Evolutionary conservation across 2,888 invertebrate species (phyloP).

Genomic region (Pocota personata): DNA sequence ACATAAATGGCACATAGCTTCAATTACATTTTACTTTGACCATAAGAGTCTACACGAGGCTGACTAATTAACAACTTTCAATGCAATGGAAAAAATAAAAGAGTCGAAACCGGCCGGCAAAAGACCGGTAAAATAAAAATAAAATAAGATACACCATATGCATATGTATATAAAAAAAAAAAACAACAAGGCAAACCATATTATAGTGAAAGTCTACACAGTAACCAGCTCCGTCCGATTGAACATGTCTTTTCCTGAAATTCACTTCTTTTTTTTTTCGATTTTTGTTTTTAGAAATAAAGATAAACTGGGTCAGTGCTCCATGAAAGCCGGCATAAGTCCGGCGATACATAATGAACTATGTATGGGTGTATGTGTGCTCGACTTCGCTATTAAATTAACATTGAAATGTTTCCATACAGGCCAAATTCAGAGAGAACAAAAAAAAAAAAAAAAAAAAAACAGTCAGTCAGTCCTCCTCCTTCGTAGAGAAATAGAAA

Average conservation of each 20-base stretch:
- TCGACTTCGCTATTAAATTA: slow-evolving; percentile 59
- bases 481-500: slow-evolving; percentile 11
- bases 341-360: slow-evolving; percentile 41
- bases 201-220: slow-evolving; percentile 66
- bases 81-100: background rate
- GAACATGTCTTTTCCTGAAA: slow-evolving; percentile 47
- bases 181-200: slow-evolving; percentile 34
- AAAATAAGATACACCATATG: background rate
- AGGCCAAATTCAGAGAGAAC: too few relatives aligned
- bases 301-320: slow-evolving; percentile 66
- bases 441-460: slow-evolving; percentile 2
- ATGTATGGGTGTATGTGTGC: slow-evolving; percentile 22
- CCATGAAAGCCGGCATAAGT: slow-evolving; percentile 65
- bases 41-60: slow-evolving; percentile 16
- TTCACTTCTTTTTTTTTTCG: slow-evolving; percentile 14
- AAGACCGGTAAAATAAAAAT: slow-evolving; percentile 52
- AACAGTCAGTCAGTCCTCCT: slow-evolving; percentile 9
- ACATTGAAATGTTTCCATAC: slow-evolving; percentile 51
- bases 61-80: slow-evolving; percentile 58
- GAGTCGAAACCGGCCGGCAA: slow-evolving; percentile 60
- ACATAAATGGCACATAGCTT: slow-evolving; percentile 4
- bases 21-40: slow-evolving; percentile 6
- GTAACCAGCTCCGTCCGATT: slow-evolving; percentile 34
- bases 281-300: slow-evolving; percentile 18
- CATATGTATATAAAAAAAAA: background rate